A percentile compares a stretch with the other conserved stretches of the same genome.
phyloP scores from a whole-genome alignment of 2,888 invertebrate genomes.

The Hermaeophaga mercurialis region DNA sequence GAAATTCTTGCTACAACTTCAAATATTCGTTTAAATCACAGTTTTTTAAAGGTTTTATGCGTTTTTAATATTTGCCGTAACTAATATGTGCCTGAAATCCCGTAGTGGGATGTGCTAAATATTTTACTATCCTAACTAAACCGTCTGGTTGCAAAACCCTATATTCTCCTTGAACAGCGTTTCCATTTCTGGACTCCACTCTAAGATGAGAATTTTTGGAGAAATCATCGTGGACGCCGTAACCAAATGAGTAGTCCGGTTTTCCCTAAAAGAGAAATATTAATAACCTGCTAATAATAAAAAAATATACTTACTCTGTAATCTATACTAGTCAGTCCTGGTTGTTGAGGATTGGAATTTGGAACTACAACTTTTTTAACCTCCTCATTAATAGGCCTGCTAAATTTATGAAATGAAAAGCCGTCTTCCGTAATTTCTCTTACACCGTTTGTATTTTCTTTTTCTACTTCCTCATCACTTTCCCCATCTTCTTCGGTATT shows the following conservation, averaged over 20 bases:
- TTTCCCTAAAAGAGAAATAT: slow-evolving; percentile 61
- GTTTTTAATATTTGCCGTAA: slow-evolving; percentile 37
- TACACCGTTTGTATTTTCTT: neutral
- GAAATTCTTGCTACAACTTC: too few relatives aligned
- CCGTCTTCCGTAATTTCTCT: slow-evolving; percentile 57
- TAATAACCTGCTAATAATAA: neutral
- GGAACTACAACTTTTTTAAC: slow-evolving; percentile 64
- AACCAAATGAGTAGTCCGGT: slow-evolving; percentile 77
- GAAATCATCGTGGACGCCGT: slow-evolving; percentile 76
- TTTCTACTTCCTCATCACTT: neutral
- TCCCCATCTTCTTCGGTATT: neutral
- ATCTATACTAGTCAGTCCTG: slow-evolving; percentile 66
- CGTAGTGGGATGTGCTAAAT: slow-evolving; percentile 73
- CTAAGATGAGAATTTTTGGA: slow-evolving; percentile 76
- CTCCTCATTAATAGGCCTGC: slow-evolving; percentile 75
- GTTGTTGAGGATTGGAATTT: slow-evolving; percentile 57
- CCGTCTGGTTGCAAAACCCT: slow-evolving; percentile 77
- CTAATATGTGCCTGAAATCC: slow-evolving; percentile 70
- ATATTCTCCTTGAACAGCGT: slow-evolving; percentile 75
- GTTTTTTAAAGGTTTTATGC: too few relatives aligned
- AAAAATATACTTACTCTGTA: slow-evolving; percentile 62
- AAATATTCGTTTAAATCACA: too few relatives aligned
- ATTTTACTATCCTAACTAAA: slow-evolving; percentile 71
- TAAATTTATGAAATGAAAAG: slow-evolving; percentile 73
- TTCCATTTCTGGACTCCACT: slow-evolving; percentile 73